Evolutionary conservation across 37 sponge, comb jelly and placozoan species (phyloP), one percentile per base, ranked within the genome.

Genomic region (Bolinopsis microptera): DNA sequence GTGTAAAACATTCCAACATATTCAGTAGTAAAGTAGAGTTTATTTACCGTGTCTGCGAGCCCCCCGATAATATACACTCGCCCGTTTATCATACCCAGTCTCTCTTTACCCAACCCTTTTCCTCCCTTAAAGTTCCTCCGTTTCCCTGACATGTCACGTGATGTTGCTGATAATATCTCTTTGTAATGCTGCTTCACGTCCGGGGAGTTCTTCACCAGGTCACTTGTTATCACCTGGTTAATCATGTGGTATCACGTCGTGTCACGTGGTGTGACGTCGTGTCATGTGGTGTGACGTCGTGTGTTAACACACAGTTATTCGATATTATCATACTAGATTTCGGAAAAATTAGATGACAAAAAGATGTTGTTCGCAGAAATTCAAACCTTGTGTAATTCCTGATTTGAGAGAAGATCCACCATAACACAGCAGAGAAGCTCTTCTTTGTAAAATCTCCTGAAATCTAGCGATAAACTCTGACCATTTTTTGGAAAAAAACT

Each of bases 1-100:
- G n/a, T n/a, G n/a, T n/a, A n/a, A n/a, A n/a, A n/a, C n/a, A n/a
- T n/a, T n/a, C n/a, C n/a, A n/a, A n/a, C n/a, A n/a, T n/a, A n/a
- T 18, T 48, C 13, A 48, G 61, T 48, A 48, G 61, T 48, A 18
- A 48, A 48, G 5, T 48, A 48, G 61, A 48, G 5, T 18, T 5
- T 13, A 48, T 48, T 13, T 3, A 28, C 31, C 31, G 13, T 72
- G 75, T 72, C 25, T 5, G 75, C 18, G 31, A 72, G 75, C 5
- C 75, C 75, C 75, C 75, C 75, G 26, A 72, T 30, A n/a, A 72
- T 30, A 28, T 72, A 72, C 2, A 72, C 75, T 72, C 75, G 13
- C 21, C 31, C 31, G 25, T 21, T n/a, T 30, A 72, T 72, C 75
- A 72, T 72, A 8, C 75, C 75, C 26, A 72, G 31, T n/a, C 75